Conservation (phyloP, 2,113 vertebrate genomes). For the Lasiurus cinereus region DNA sequence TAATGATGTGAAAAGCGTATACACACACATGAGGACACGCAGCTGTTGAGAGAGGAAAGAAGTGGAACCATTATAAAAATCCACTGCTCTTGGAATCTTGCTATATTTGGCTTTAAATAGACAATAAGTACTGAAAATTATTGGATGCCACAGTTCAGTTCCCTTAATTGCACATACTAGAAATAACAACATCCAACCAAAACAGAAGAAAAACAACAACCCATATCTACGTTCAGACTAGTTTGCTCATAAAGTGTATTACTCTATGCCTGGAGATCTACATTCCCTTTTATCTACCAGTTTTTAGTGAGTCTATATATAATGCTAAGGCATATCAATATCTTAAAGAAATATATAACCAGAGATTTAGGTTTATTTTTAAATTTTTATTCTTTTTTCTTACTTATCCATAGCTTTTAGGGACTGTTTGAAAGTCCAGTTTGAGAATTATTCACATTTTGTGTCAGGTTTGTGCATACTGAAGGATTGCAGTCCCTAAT, state of each 20-base stretch:
- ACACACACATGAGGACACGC: not conserved
- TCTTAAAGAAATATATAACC: not conserved
- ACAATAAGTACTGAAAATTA: slow-evolving; percentile 52
- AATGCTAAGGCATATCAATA: too few species aligned
- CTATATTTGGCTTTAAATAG: slow-evolving; percentile 66
- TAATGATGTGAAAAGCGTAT: slow-evolving; percentile 17
- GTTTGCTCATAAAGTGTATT: not conserved
- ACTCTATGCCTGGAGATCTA: not conserved
- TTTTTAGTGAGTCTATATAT: not conserved
- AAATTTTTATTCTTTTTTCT: slow-evolving; percentile 13
- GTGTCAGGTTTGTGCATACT: not conserved
- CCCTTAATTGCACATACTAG: slow-evolving; percentile 58
- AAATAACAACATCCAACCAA: slow-evolving; percentile 60
- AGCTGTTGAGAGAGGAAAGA: slow-evolving; percentile 51
- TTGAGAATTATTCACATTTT: slow-evolving; percentile 36
- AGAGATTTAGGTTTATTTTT: slow-evolving; percentile 47
- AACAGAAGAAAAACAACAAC: not conserved
- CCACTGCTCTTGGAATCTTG: slow-evolving; percentile 43
- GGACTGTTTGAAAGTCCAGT: not conserved
- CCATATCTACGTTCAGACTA: not conserved
- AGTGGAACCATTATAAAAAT: not conserved
- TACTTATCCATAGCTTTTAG: not conserved
- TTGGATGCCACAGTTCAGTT: slow-evolving; percentile 56
- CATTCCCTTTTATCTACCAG: not conserved
- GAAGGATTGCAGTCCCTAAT: not conserved